Conservation (phyloP, 1,140 invertebrate genomes). For the Neocloeon triangulifer region DNA sequence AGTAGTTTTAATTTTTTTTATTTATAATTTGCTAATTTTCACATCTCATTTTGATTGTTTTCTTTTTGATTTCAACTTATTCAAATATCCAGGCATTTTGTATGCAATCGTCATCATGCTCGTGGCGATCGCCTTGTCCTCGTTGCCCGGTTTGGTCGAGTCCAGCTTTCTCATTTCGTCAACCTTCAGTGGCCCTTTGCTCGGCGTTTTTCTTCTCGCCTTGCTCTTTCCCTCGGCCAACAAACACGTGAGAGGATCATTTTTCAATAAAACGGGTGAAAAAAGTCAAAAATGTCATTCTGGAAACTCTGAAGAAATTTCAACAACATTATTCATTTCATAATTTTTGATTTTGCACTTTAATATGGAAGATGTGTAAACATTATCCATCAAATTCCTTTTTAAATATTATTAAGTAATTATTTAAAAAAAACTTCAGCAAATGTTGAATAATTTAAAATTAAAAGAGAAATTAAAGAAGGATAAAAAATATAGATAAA, state of each 20-base stretch:
- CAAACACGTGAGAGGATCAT: slow-evolving; percentile 28
- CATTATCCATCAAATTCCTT: too few relatives aligned
- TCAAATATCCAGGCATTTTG: slow-evolving; percentile 25
- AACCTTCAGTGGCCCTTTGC: slow-evolving; percentile 42
- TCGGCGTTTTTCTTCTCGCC: slow-evolving; percentile 44
- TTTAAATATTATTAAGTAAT: too few relatives aligned
- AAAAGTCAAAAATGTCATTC: too few relatives aligned
- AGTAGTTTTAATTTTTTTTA: slow-evolving; percentile 1
- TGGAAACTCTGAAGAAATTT: too few relatives aligned
- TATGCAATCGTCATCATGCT: slow-evolving; percentile 40
- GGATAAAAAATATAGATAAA: too few relatives aligned
- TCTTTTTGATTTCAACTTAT: neutral
- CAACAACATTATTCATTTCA: too few relatives aligned
- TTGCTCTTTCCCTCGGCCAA: slow-evolving; percentile 49
- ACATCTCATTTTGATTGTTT: neutral
- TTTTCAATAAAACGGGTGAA: too few relatives aligned
- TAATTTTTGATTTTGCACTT: too few relatives aligned
- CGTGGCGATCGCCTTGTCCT: slow-evolving; percentile 43
- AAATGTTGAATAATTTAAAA: too few relatives aligned
- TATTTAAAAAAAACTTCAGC: too few relatives aligned
- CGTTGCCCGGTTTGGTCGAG: slow-evolving; percentile 50
- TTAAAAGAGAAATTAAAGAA: too few relatives aligned
- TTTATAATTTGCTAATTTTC: neutral
- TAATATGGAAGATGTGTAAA: too few relatives aligned
- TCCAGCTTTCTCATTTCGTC: slow-evolving; percentile 51